Evolutionary conservation across 1,140 invertebrate species (phyloP).

Genomic region (Radopholus similis): DNA sequence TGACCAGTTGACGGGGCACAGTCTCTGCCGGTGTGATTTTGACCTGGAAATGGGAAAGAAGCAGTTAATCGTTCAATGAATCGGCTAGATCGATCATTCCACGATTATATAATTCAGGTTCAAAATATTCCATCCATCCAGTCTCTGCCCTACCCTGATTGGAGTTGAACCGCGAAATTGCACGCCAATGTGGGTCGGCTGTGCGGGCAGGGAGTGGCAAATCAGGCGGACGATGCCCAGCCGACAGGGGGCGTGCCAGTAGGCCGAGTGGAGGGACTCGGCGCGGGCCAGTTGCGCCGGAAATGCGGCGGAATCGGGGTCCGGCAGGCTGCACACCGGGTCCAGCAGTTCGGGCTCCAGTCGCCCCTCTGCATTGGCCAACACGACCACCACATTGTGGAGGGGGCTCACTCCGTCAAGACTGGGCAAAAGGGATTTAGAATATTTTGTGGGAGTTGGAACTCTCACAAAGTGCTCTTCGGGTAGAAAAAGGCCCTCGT

Average conservation of each 20-base stretch:
- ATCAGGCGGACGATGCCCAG: constrained; percentile 1
- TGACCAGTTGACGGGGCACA: not conserved
- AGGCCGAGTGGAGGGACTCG: constrained; percentile 4
- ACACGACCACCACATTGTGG: not conserved
- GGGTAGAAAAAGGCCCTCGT: not conserved
- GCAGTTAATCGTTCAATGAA: too few species aligned
- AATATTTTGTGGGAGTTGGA: not conserved
- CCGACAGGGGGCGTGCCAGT: constrained; percentile 8
- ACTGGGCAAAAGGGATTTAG: not conserved
- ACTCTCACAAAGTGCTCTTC: not conserved
- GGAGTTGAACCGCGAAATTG: not conserved
- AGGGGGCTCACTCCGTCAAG: not conserved
- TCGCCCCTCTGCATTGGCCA: not conserved
- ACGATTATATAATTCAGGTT: too few species aligned
- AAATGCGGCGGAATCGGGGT: not conserved
- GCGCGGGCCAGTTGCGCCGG: not conserved
- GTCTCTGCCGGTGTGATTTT: not conserved
- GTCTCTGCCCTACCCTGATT: constrained; percentile 4
- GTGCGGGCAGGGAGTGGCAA: not conserved
- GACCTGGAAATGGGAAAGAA: constrained; percentile 1
- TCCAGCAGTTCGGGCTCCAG: not conserved
- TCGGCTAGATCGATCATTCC: too few species aligned
- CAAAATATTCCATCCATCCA: too few species aligned
- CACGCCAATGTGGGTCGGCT: not conserved
- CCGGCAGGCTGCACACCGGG: too few species aligned